A percentile compares a stretch with the other conserved stretches of the same genome.
Conservation (phyloP, 2,797 vertebrate species). For the Tapirus indicus region DNA sequence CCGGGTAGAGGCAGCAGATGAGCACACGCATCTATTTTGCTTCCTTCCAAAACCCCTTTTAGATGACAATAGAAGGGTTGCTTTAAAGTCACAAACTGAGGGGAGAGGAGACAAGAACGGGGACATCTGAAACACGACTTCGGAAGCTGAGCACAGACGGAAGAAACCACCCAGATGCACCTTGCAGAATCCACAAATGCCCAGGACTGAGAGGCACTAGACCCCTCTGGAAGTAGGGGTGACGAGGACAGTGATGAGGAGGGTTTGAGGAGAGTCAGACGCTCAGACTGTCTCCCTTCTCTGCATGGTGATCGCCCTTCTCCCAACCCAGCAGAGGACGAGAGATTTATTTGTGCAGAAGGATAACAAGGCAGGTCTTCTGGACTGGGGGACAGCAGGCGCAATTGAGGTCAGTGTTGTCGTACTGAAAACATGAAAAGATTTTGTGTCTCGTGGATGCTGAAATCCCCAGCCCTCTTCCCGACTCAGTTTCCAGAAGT, state of each 20-base stretch:
- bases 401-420: not conserved
- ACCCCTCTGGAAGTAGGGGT: no score
- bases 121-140: not conserved
- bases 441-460: not conserved
- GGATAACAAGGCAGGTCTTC: not conserved
- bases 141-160: not conserved
- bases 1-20: not conserved
- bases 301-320: not conserved
- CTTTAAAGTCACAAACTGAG: not conserved
- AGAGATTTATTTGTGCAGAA: not conserved
- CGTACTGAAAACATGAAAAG: not conserved
- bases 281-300: not conserved
- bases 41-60: not conserved
- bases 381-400: not conserved
- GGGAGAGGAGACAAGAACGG: not conserved
- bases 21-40: not conserved
- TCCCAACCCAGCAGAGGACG: not conserved
- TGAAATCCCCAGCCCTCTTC: not conserved
- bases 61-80: not conserved
- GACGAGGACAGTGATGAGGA: no score
- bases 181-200: rapidly evolving
- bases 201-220: no score
- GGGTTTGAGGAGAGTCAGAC: no score
- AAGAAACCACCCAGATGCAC: not conserved
- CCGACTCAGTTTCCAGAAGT: not conserved